Percentiles rank a stretch among this genome's conserved stretches.
These are phyloP conservation scores for Motacilla alba DNA, from an alignment of 2,113 vertebrate species.

Conservation along the genomic window DNA sequence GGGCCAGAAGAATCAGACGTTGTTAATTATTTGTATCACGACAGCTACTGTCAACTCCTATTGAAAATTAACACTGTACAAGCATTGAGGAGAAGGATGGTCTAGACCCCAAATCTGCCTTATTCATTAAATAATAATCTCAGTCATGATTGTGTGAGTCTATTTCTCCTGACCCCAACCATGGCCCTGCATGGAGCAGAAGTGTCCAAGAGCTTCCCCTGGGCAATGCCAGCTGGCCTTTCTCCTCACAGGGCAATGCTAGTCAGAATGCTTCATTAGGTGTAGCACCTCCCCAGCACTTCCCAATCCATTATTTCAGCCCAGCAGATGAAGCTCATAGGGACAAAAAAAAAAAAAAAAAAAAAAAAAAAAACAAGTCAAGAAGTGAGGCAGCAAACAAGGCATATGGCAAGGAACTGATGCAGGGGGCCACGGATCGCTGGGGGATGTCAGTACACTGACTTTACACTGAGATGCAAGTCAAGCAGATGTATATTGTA, in stretches of 20 bases:
- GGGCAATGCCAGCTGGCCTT: background rate
- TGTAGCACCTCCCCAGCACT: background rate
- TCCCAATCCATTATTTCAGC: background rate
- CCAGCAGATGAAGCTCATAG: background rate
- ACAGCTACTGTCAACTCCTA: background rate
- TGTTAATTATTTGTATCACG: background rate
- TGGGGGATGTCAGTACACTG: background rate
- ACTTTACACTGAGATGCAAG: background rate
- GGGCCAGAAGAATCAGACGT: background rate
- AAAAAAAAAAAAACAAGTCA: background rate
- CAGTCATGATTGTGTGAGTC: background rate
- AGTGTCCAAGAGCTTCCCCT: background rate
- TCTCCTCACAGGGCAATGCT: background rate
- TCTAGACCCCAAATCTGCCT: background rate
- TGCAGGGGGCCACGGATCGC: rapidly evolving
- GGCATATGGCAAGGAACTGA: background rate
- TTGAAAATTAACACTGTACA: background rate
- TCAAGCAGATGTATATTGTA: background rate
- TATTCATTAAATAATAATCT: background rate
- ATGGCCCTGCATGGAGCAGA: background rate
- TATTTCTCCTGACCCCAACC: background rate
- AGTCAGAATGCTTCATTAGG: rapidly evolving
- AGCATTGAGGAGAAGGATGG: background rate
- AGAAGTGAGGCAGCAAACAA: background rate
- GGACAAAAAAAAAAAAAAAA: background rate